These are phyloP conservation scores for Neodiprion pinetum DNA, from an alignment of 1,140 invertebrate species.

Conservation along the genomic window DNA sequence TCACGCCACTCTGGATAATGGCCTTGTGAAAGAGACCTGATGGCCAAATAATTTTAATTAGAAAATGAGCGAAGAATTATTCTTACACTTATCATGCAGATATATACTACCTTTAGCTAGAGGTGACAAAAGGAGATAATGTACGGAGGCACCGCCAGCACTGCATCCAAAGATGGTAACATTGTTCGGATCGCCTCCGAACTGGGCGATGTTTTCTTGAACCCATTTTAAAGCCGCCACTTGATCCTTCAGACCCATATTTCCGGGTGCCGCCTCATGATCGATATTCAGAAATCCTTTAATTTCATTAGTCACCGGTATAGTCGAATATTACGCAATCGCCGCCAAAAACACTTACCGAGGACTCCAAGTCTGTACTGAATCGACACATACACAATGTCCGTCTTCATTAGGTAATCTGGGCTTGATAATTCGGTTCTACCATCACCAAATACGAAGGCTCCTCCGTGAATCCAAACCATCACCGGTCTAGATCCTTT, in stretches of 20 bases:
- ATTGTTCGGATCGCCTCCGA: constrained; percentile 31
- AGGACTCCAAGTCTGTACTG: constrained; percentile 70
- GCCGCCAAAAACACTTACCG: constrained; percentile 44
- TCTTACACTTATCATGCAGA: constrained; percentile 11
- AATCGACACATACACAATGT: constrained; percentile 66
- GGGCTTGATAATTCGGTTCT: constrained; percentile 54
- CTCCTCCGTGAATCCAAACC: constrained; percentile 77
- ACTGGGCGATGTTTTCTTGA: constrained; percentile 38
- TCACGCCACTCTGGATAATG: constrained; percentile 46
- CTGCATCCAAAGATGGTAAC: constrained; percentile 42
- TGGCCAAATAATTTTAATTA: neutral
- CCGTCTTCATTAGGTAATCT: constrained; percentile 62
- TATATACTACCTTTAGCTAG: constrained; percentile 31
- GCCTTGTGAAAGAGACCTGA: constrained; percentile 45
- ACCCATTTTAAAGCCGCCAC: constrained; percentile 39
- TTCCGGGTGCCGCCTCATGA: constrained; percentile 37
- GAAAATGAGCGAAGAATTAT: neutral
- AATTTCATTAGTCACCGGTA: neutral
- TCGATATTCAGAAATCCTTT: constrained; percentile 44
- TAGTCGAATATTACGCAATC: neutral
- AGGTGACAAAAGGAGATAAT: constrained; percentile 33
- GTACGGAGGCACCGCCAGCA: constrained; percentile 32
- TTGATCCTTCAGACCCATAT: constrained; percentile 44
- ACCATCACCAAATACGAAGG: constrained; percentile 63
- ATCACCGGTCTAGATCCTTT: constrained; percentile 68